A percentile compares a stretch with the other conserved stretches of the same genome.
These are phyloP conservation scores for Sebastes aleutianus DNA, from an alignment of 2,797 vertebrate species.

Conservation along the genomic window DNA sequence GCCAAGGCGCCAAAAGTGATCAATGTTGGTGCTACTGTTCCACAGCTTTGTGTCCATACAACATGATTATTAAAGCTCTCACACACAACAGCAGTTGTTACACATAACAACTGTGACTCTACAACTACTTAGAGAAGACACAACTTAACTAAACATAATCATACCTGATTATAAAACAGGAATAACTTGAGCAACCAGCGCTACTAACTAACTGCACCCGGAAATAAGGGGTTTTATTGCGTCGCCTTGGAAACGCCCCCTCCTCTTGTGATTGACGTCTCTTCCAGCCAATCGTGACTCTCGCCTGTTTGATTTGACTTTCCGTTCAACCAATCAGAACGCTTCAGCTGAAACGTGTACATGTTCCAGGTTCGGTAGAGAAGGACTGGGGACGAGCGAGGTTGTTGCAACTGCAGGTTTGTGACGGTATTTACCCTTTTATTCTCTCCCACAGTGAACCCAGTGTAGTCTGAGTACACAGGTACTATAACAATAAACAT, in stretches of 20 bases:
- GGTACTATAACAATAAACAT: neutral
- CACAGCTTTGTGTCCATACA: neutral
- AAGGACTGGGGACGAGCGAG: constrained; percentile 57
- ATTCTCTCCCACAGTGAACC: neutral
- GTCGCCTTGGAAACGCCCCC: neutral
- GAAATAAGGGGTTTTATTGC: neutral
- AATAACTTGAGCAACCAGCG: neutral
- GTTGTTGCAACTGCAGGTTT: constrained; percentile 58
- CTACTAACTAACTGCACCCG: constrained; percentile 9
- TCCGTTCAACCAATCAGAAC: constrained; percentile 65
- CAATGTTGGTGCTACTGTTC: neutral
- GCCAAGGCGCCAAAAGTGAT: constrained; percentile 71
- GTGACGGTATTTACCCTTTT: constrained; percentile 21
- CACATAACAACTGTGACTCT: accelerated
- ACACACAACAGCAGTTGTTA: neutral
- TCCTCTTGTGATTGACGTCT: constrained; percentile 38
- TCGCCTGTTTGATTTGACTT: accelerated
- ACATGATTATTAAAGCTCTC: neutral
- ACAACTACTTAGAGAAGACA: neutral
- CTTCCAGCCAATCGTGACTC: constrained; percentile 46
- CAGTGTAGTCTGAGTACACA: neutral
- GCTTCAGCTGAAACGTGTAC: accelerated
- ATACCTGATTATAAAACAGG: neutral
- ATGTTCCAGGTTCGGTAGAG: constrained; percentile 55
- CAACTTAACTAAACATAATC: neutral